Evolutionary conservation across 2,113 vertebrate species (phyloP).

Genomic region (Hydrolagus affinis): DNA sequence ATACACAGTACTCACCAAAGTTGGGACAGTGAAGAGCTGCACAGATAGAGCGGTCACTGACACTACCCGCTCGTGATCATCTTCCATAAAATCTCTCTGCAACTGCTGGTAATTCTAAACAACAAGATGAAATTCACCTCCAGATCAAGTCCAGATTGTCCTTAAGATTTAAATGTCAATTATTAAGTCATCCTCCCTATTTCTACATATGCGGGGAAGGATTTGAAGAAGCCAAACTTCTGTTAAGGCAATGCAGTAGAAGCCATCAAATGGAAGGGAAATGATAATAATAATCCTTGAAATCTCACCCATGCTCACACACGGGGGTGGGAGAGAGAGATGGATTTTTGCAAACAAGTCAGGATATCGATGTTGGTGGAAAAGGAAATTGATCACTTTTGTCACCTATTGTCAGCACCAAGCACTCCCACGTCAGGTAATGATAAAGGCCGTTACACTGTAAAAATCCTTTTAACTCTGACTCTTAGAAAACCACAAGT

Average conservation of each 20-base stretch:
- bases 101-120: conserved; percentile 96
- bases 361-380: background rate
- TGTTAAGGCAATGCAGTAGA: too few relatives aligned
- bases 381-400: background rate
- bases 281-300: too few relatives aligned
- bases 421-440: background rate
- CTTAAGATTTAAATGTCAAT: conserved; percentile 35
- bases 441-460: background rate
- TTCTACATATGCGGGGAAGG: background rate
- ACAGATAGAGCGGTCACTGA: conserved; percentile 97
- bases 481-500: too few relatives aligned
- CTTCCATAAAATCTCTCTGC: conserved; percentile 99
- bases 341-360: too few relatives aligned
- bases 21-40: conserved; percentile 96
- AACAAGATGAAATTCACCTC: conserved; percentile 83
- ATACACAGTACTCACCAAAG: conserved; percentile 85
- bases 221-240: background rate
- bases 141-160: conserved; percentile 65
- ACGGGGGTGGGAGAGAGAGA: background rate
- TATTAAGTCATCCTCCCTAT: background rate
- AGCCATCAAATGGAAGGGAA: background rate
- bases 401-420: background rate
- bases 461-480: background rate
- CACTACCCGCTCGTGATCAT: conserved; percentile 94
- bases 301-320: background rate